Percentiles rank a stretch among this genome's conserved stretches.
Conservation (phyloP, 2,888 invertebrate genomes). For the Anoplius nigerrimus region DNA sequence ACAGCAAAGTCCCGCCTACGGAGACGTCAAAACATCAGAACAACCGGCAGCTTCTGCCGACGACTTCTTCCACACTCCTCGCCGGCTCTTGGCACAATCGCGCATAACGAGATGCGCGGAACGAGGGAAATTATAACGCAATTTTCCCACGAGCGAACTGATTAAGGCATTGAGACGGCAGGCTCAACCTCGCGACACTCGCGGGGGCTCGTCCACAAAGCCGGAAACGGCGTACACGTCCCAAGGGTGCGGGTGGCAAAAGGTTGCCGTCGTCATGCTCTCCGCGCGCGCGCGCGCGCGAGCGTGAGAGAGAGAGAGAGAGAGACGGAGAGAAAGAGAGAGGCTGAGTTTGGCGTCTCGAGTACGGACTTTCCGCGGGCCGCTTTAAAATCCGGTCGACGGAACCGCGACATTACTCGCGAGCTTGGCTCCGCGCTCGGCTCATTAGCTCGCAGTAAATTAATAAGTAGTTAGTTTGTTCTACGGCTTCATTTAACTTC, state of each 20-base stretch:
- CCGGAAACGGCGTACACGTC: constrained; percentile 2
- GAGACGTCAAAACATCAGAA: too few relatives aligned
- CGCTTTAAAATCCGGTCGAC: neutral
- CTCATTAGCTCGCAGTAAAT: constrained; percentile 51
- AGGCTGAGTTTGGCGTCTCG: too few relatives aligned
- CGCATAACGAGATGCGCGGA: too few relatives aligned
- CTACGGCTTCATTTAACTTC: constrained; percentile 43
- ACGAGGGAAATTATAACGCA: constrained; percentile 21
- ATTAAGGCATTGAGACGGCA: constrained; percentile 9
- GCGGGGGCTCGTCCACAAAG: neutral
- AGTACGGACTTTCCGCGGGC: neutral
- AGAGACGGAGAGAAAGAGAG: too few relatives aligned
- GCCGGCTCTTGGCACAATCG: too few relatives aligned
- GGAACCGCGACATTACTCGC: constrained; percentile 1
- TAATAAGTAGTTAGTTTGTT: constrained; percentile 50
- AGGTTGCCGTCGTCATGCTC: too few relatives aligned
- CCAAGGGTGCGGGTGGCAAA: constrained; percentile 3
- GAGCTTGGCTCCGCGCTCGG: constrained; percentile 8
- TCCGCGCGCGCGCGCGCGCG: too few relatives aligned
- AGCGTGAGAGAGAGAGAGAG: too few relatives aligned
- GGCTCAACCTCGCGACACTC: neutral
- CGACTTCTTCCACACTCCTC: too few relatives aligned
- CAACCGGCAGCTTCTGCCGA: too few relatives aligned
- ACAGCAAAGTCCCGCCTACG: too few relatives aligned
- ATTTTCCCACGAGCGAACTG: constrained; percentile 11